Evolutionary conservation across 1,140 invertebrate genomes (phyloP).

Genomic region (Drosophila kurseongensis): DNA sequence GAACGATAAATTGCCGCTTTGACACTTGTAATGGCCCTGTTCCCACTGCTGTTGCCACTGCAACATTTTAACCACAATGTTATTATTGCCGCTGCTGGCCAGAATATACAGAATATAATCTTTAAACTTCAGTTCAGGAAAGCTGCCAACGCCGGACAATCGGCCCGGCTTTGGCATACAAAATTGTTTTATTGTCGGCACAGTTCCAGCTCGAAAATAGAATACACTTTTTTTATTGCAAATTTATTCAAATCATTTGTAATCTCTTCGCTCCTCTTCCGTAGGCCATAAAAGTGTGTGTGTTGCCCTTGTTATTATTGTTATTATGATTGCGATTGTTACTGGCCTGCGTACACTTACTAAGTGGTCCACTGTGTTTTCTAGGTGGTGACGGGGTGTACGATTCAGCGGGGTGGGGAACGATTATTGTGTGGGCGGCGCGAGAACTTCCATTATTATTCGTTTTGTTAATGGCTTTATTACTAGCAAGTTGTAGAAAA

Average conservation of each 20-base stretch:
- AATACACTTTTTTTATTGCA: constrained; percentile 75
- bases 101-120: constrained; percentile 56
- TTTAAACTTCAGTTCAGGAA: constrained; percentile 58
- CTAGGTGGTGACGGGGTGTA: constrained; percentile 23
- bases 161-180: constrained; percentile 56
- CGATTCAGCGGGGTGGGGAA: background rate
- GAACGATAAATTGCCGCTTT: constrained; percentile 80
- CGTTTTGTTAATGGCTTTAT: constrained; percentile 53
- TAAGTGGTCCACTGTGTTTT: constrained; percentile 74
- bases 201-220: constrained; percentile 50
- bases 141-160: constrained; percentile 65
- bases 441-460: constrained; percentile 22
- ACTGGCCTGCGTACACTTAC: constrained; percentile 33
- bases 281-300: constrained; percentile 66
- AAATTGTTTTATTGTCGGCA: constrained; percentile 81
- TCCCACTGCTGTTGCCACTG: constrained; percentile 47
- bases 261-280: constrained; percentile 51
- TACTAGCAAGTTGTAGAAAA: constrained; percentile 27
- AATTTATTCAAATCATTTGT: constrained; percentile 83
- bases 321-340: constrained; percentile 68
- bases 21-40: constrained; percentile 80
- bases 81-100: constrained; percentile 41
- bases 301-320: constrained; percentile 25
- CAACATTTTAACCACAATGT: constrained; percentile 70
- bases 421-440: constrained; percentile 48